Base-by-base conservation (phyloP, 2,888 invertebrate species). In the Teleiodes luculella region DNA sequence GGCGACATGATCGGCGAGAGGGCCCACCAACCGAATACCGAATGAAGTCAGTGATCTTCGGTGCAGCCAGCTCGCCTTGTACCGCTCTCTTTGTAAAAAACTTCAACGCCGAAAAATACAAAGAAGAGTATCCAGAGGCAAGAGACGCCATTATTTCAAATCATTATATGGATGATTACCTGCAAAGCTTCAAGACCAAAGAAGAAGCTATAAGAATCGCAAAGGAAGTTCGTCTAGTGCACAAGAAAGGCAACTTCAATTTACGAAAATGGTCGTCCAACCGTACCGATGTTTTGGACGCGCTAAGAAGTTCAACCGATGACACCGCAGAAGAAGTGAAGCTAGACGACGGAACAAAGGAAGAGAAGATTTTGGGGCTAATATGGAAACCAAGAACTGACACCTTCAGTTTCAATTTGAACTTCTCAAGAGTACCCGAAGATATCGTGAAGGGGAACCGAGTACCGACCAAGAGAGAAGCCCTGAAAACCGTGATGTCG, bases 11-110 rank as follows among this genome's bases (percentile, higher is more conserved):
- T 31, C 46, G 58, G n/a, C 48, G 45, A 54, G 1, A 31, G 30
- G n/a, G n/a, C n/a, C 39, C 39, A 13, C 39, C 39, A 5, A 14
- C 8, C 7, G 4, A n/a, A 41, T 64, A 55, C 37, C 20, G 57
- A 11, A 62, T 64, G 58, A 60, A 47, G 3, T 57, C 57, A 1
- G 35, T 62, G 4, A 60, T 60, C 8, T 64, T 62, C 53, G 60
- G 62, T 1, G 60, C 57, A 0, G 24, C 58, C 1, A 50, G 50
- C 5, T 61, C 57, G 8, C 63, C 63, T 1, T 54, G 45, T 11
- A 57, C 47, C n/a, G 59, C 62, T 3, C 47, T 54, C 4, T 54
- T 13, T 31, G 51, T 63, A 1, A 57, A 58, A 24, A 20, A 43
- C 43, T 24, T 6, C 0, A 64, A 62, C 28, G 59, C 61, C 13